phyloP scores from a whole-genome alignment of 2,888 invertebrate species.

The Lasius platythorax region DNA sequence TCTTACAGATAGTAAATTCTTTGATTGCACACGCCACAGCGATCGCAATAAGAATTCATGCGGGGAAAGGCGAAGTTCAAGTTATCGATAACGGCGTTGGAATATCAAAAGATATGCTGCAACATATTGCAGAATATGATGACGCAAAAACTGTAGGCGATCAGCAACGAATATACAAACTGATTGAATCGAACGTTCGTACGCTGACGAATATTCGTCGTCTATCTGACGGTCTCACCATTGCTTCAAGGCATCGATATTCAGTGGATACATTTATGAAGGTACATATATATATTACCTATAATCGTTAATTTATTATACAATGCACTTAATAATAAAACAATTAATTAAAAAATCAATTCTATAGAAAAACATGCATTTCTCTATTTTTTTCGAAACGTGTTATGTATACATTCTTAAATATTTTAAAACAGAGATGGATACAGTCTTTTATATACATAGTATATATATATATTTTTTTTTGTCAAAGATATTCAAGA shows the following conservation, averaged over 20 bases:
- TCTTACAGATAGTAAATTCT: constrained; percentile 89
- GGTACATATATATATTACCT: constrained; percentile 76
- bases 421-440: not conserved
- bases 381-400: not conserved
- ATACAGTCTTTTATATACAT: not conserved
- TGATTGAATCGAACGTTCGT: not conserved
- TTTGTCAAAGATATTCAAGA: constrained; percentile 36
- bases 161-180: not conserved
- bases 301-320: not conserved
- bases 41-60: constrained; percentile 90
- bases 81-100: constrained; percentile 93
- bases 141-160: constrained; percentile 86
- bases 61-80: constrained; percentile 89
- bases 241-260: constrained; percentile 87
- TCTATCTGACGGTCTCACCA: constrained; percentile 87
- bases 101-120: constrained; percentile 87
- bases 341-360: not conserved
- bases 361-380: not conserved
- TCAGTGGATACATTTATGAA: constrained; percentile 88
- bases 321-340: constrained; percentile 7
- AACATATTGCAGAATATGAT: constrained; percentile 87
- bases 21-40: constrained; percentile 91
- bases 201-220: constrained; percentile 86
- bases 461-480: not conserved
- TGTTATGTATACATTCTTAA: not conserved